A percentile compares a stretch with the other conserved stretches of the same genome.
Evolutionary conservation across 2,113 vertebrate genomes (phyloP).

Genomic region (Hemicordylus capensis): DNA sequence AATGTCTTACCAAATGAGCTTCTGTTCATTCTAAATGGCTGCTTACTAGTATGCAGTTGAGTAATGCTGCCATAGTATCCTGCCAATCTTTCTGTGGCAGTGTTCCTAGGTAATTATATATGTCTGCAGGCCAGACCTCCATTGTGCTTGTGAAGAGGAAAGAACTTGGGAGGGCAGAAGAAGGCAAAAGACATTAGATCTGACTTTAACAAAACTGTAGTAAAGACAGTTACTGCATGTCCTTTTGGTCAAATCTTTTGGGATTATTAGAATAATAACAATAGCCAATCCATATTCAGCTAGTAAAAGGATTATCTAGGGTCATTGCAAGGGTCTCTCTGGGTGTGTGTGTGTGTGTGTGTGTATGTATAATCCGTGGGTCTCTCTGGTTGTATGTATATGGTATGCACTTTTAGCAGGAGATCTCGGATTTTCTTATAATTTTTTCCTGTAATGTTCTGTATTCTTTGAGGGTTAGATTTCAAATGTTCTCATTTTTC

Average conservation of each 20-base stretch:
- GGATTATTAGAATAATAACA: conserved; percentile 24
- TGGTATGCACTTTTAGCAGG: not conserved
- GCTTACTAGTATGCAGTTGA: conserved; percentile 35
- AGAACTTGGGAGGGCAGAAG: conserved; percentile 20
- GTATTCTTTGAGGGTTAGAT: not conserved
- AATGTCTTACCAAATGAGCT: conserved; percentile 19
- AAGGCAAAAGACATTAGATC: conserved; percentile 28
- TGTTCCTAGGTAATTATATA: conserved; percentile 40
- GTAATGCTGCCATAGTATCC: not conserved
- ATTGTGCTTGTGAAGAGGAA: not conserved
- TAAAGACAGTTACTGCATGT: conserved; percentile 44
- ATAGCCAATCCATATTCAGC: conserved; percentile 37
- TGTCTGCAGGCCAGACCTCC: conserved; percentile 10
- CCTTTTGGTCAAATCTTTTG: conserved; percentile 40
- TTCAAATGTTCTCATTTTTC: not conserved
- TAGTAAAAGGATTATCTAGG: not conserved
- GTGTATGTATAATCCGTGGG: too few relatives aligned
- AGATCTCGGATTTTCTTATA: conserved; percentile 26
- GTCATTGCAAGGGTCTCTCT: not conserved
- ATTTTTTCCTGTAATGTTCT: not conserved
- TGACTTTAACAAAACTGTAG: conserved; percentile 37
- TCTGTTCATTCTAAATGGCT: conserved; percentile 31
- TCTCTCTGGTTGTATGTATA: too few relatives aligned
- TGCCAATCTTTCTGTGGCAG: not conserved
- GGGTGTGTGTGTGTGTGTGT: not conserved